Base-by-base conservation (phyloP, 2,113 vertebrate genomes). In the Tenebrosternarchus preto region DNA sequence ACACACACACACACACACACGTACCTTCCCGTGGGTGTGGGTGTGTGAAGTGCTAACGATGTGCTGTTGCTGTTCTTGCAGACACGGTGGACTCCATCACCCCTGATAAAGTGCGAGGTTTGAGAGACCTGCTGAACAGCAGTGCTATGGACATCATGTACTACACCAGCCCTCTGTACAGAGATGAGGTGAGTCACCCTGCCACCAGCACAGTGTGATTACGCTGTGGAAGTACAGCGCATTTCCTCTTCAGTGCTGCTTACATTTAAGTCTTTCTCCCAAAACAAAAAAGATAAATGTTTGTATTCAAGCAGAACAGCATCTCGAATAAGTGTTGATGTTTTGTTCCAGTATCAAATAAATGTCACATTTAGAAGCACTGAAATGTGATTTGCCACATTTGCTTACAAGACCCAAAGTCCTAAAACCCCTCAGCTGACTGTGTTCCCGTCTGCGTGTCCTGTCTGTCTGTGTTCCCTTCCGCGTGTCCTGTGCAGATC, bases 61-160 rank as follows among this genome's bases (percentile, higher is more conserved):
- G 9, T 29, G 61, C 43, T 66, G 31, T 61, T 67, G 31, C 29
- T 74, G 9, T 56, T 46, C 15, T 55, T 83, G 53, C 81, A 99
- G 98, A 99, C 86, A 98, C 96, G 0, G 98, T 99, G 53, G 98
- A 99, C 87, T 97, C 96, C 53, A 99, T 99, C 85, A 99, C 97
- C 8, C 98, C 96, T 15, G 98, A 99, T 84, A 99, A 99, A 87
- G 96, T 99, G n/a, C 93, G 98, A 80, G 96, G 97, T 16, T 90
- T 99, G 36, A 90, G 98, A 88, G 97, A 99, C 55, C 95, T 99
- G 86, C 92, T 99, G 69, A 99, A 99, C 94, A 99, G 97, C 92
- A 99, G 98, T 5, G 97, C 98, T 1, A 99, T 99, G 98, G 97
- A 99, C 89, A 99, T 99, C 89, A 98, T 99, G 97, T 99, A 99